These are phyloP conservation scores for Spilarctia lutea DNA, from an alignment of 2,888 invertebrate genomes.

Conservation along the genomic window DNA sequence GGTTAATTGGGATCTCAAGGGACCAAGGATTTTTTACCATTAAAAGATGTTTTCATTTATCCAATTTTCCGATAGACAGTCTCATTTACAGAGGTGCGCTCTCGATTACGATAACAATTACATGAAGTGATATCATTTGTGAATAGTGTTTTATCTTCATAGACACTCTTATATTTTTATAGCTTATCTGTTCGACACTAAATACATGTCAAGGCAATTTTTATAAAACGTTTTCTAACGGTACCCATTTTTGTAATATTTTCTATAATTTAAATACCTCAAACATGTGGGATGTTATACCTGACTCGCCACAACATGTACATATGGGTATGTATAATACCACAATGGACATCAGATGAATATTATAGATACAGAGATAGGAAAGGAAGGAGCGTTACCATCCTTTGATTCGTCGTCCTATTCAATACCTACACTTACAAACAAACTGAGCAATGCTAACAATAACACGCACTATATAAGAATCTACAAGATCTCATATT, in stretches of 20 bases:
- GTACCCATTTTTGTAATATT: not conserved
- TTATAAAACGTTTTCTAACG: not conserved
- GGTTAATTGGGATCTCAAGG: no score
- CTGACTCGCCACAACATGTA: not conserved
- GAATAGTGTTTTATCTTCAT: constrained; percentile 5
- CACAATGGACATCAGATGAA: not conserved
- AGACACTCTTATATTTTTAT: not conserved
- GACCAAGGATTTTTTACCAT: no score
- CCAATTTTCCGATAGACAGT: no score
- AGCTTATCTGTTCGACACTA: not conserved
- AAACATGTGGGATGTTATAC: not conserved
- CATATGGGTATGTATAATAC: not conserved
- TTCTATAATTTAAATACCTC: not conserved
- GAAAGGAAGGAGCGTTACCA: not conserved
- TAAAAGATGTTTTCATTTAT: no score
- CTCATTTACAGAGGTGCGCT: not conserved
- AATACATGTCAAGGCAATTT: not conserved
- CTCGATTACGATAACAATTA: not conserved
- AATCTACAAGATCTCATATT: not conserved
- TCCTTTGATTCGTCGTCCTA: not conserved
- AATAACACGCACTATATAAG: not conserved
- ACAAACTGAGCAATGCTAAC: not conserved
- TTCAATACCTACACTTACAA: not conserved
- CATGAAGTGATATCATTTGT: not conserved
- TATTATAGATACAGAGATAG: not conserved